A percentile compares a stretch with the other conserved stretches of the same genome.
Evolutionary conservation across 2,113 vertebrate species (phyloP).

Genomic region (Heterotilapia buettikoferi): DNA sequence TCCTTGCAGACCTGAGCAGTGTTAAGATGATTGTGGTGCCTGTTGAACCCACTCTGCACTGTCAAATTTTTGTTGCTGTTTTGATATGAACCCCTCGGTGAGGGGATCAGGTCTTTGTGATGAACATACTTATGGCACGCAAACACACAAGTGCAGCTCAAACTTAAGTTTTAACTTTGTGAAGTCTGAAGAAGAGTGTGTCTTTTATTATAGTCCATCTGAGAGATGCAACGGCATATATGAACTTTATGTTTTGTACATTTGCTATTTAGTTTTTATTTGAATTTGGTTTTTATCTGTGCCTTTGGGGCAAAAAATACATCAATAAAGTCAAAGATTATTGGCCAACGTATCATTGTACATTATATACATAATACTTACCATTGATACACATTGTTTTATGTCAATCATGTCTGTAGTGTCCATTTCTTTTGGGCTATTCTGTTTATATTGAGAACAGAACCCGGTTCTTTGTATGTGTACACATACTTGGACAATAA

Average conservation of each 20-base stretch:
- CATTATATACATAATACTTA: background rate
- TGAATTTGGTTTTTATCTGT: background rate
- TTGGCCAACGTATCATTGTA: background rate
- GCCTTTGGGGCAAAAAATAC: background rate
- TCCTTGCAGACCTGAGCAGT: background rate
- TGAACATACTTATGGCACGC: background rate
- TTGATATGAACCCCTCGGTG: background rate
- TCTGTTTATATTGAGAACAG: background rate
- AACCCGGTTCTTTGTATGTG: background rate
- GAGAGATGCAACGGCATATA: background rate
- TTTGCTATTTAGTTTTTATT: background rate
- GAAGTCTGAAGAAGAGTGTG: background rate
- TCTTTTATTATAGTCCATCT: background rate
- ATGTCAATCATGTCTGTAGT: background rate
- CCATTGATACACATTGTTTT: background rate
- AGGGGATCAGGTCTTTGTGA: background rate
- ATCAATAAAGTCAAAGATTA: background rate
- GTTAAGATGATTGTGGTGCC: conserved; percentile 18
- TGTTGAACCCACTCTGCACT: background rate
- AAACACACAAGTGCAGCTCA: background rate
- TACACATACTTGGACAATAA: background rate
- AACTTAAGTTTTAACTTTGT: background rate
- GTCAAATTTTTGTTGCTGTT: background rate
- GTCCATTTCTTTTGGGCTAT: background rate
- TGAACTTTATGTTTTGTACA: background rate